These are phyloP conservation scores for Xenopus tropicalis DNA, from an alignment of 2,113 vertebrate genomes.

Conservation along the genomic window DNA sequence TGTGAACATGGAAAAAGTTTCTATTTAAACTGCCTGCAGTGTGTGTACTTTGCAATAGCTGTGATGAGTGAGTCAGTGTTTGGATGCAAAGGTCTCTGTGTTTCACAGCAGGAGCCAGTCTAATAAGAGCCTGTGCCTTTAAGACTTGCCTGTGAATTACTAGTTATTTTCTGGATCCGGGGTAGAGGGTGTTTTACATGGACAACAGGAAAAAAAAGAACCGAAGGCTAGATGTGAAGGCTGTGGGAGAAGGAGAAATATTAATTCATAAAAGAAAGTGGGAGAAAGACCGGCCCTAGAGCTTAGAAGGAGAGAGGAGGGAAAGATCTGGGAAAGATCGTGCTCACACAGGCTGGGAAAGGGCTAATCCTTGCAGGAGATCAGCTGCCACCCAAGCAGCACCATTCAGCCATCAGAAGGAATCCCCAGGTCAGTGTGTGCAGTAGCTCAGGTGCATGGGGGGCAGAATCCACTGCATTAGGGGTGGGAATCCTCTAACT, in stretches of 20 bases:
- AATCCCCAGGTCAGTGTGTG: constrained; percentile 25
- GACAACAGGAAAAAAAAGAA: constrained; percentile 52
- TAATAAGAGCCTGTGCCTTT: constrained; percentile 11
- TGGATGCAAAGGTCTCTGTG: constrained; percentile 32
- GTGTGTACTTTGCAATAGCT: constrained; percentile 18
- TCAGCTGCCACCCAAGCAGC: constrained; percentile 14
- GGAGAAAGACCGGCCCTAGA: constrained; percentile 11
- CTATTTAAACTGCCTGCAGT: constrained; percentile 11
- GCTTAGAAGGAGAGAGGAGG: constrained; percentile 9
- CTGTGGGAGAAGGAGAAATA: constrained; percentile 12
- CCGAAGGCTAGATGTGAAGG: constrained; percentile 13
- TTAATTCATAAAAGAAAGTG: constrained; percentile 17
- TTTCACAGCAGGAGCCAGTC: constrained; percentile 1
- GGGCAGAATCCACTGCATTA: too few species aligned
- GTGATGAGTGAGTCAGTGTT: constrained; percentile 35
- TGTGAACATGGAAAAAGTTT: constrained; percentile 21
- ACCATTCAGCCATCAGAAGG: constrained; percentile 36
- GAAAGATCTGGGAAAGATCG: not conserved
- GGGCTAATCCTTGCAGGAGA: constrained; percentile 15
- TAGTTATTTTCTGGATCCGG: constrained; percentile 58
- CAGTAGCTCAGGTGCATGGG: too few species aligned
- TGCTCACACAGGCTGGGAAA: not conserved
- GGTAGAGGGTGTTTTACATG: constrained; percentile 64
- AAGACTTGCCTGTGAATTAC: constrained; percentile 21
- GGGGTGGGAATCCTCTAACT: too few species aligned